Conservation (phyloP, 64 coral and sea anemone species). For the Porites lutea region DNA sequence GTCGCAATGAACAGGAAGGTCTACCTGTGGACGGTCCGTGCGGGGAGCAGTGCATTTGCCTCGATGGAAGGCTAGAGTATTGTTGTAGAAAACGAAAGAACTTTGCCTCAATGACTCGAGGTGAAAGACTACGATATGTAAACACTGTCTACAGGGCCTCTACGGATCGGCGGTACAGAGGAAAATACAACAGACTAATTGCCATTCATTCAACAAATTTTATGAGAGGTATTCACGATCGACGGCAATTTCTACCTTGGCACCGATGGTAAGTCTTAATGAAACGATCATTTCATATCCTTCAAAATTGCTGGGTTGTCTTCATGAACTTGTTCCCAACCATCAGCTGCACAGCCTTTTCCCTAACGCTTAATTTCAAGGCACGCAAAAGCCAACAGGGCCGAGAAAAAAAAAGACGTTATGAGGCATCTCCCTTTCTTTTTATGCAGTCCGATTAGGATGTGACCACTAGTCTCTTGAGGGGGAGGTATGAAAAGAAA, state of each 20-base stretch:
- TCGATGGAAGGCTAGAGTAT: constrained; percentile 9
- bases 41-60: constrained; percentile 66
- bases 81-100: constrained; percentile 72
- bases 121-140: constrained; percentile 67
- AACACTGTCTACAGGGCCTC: constrained; percentile 48
- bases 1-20: not conserved
- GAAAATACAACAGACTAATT: constrained; percentile 47
- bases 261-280: constrained; percentile 69
- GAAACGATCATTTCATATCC: not conserved
- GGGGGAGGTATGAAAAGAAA: too few species aligned
- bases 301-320: too few species aligned
- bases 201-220: constrained; percentile 41
- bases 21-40: constrained; percentile 27
- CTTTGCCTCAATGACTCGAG: constrained; percentile 55
- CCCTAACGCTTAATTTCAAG: too few species aligned
- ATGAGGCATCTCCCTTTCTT: too few species aligned
- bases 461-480: too few species aligned
- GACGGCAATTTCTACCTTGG: constrained; percentile 75
- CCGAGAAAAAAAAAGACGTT: too few species aligned
- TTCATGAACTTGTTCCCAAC: too few species aligned
- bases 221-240: constrained; percentile 37
- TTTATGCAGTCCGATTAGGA: too few species aligned
- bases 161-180: not conserved
- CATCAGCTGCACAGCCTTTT: too few species aligned
- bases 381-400: too few species aligned